Percentiles rank a stretch among this genome's conserved stretches.
Evolutionary conservation across 1,140 invertebrate genomes (phyloP).

Genomic region (Drosophila arawakana): DNA sequence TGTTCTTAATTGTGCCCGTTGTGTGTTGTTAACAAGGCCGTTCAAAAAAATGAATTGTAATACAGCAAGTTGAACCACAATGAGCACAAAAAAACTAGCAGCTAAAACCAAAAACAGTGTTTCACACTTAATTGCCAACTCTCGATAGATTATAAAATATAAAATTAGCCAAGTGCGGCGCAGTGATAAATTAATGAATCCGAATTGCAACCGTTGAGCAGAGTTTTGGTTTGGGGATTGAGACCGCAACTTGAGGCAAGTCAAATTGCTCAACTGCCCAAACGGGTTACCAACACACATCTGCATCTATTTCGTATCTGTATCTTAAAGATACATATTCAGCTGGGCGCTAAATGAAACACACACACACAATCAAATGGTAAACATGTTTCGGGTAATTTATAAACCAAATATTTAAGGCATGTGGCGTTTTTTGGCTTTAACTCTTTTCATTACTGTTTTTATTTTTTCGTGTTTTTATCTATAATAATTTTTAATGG

Average conservation of each 20-base stretch:
- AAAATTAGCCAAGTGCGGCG: conserved; percentile 62
- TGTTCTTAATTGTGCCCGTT: conserved; percentile 1
- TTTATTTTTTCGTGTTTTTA: conserved; percentile 24
- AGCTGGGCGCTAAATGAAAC: conserved; percentile 39
- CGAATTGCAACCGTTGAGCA: conserved; percentile 62
- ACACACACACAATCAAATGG: background rate
- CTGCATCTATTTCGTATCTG: background rate
- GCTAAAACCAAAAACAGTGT: conserved; percentile 50
- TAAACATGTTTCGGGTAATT: conserved; percentile 52
- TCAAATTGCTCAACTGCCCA: conserved; percentile 32
- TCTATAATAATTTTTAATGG: conserved; percentile 24
- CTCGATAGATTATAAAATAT: conserved; percentile 37
- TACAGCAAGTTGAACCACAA: conserved; percentile 23
- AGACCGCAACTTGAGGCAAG: conserved; percentile 24
- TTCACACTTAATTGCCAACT: conserved; percentile 79
- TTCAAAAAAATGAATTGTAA: conserved; percentile 36
- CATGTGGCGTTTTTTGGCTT: conserved; percentile 31
- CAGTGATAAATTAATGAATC: conserved; percentile 77
- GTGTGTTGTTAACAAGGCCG: conserved; percentile 44
- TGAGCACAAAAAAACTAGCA: background rate
- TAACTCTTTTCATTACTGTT: conserved; percentile 9
- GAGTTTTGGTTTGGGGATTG: conserved; percentile 14
- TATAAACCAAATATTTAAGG: conserved; percentile 47
- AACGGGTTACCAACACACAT: conserved; percentile 45
- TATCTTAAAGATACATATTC: conserved; percentile 32